Percentiles rank a stretch among this genome's conserved stretches.
phyloP scores from a whole-genome alignment of 2,797 vertebrate species.

The Poecilia gillii region DNA sequence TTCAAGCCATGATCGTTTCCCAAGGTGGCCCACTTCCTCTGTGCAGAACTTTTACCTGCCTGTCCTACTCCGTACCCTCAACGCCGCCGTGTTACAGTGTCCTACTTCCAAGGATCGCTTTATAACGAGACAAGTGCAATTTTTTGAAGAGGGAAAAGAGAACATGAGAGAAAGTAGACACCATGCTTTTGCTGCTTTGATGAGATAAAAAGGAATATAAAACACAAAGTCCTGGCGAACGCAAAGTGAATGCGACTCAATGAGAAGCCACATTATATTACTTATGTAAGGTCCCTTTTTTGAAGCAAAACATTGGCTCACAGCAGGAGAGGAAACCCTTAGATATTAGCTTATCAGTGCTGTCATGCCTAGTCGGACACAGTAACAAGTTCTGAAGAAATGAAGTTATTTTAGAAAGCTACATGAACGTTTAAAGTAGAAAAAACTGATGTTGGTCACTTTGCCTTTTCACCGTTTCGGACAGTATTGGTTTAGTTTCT shows the following conservation, averaged over 20 bases:
- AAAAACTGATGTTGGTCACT: not conserved
- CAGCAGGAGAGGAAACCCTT: conserved; percentile 58
- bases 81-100: conserved; percentile 39
- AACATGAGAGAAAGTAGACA: conserved; percentile 42
- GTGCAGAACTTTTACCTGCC: conserved; percentile 49
- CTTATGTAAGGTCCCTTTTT: conserved; percentile 80
- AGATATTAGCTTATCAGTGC: conserved; percentile 64
- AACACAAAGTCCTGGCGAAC: conserved; percentile 74
- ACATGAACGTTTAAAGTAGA: conserved; percentile 45
- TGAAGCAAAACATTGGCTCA: conserved; percentile 64
- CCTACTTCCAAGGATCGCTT: conserved; percentile 67
- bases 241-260: conserved; percentile 78
- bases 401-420: conserved; percentile 52
- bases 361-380: conserved; percentile 44
- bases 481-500: not conserved
- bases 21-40: conserved; percentile 27
- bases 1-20: conserved; percentile 42
- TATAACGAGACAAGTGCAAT: conserved; percentile 30
- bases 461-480: not conserved
- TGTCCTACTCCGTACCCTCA: conserved; percentile 30
- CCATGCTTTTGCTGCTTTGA: conserved; percentile 53
- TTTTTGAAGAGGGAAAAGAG: conserved; percentile 20
- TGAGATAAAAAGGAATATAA: conserved; percentile 83
- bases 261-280: conserved; percentile 82
- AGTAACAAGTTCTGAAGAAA: conserved; percentile 59